Conservation (phyloP, 2,113 vertebrate species). For the Tenrec ecaudatus region DNA sequence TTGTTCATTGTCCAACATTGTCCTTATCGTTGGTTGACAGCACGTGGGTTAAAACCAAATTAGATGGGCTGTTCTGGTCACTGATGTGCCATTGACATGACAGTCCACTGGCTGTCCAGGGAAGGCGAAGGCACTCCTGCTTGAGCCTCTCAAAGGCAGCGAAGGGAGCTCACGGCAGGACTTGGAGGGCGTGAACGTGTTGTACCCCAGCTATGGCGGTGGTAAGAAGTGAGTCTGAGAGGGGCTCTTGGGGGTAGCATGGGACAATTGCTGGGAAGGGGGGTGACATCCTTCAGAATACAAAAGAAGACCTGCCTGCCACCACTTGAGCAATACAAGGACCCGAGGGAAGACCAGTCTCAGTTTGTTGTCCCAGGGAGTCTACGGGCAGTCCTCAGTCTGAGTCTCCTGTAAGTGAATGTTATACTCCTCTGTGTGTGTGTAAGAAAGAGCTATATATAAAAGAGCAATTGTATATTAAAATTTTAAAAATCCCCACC, state of each 20-base stretch:
- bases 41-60: background rate
- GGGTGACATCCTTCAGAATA: background rate
- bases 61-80: background rate
- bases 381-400: background rate
- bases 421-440: no score
- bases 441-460: no score
- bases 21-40: no score
- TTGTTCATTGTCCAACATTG: no score
- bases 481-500: no score
- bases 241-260: background rate
- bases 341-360: background rate
- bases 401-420: background rate
- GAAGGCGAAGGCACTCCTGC: background rate
- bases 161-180: background rate
- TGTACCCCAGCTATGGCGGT: background rate
- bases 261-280: background rate
- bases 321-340: background rate
- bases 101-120: background rate
- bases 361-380: background rate
- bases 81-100: background rate
- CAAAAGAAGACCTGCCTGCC: background rate
- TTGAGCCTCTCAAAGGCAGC: background rate
- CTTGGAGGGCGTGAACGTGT: background rate
- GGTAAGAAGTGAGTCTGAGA: background rate
- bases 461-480: no score